Evolutionary conservation across 2,888 invertebrate species (phyloP).

Genomic region (Pyrocoelia pectoralis): DNA sequence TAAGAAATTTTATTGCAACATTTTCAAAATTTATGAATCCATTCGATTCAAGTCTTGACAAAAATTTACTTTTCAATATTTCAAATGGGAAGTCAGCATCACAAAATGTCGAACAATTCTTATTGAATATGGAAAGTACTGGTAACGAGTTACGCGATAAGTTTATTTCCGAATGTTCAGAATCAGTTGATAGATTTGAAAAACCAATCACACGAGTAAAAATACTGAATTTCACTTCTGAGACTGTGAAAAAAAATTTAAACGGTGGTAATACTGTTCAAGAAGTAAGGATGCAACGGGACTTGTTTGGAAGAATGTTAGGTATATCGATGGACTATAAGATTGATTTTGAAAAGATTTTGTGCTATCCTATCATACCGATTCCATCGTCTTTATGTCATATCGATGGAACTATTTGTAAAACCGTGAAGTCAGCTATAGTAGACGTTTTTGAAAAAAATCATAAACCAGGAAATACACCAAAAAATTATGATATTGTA

Average conservation of each 20-base stretch:
- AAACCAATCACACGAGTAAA: background rate
- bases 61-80: background rate
- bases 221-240: background rate
- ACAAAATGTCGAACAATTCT: conserved; percentile 28
- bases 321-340: background rate
- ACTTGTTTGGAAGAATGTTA: background rate
- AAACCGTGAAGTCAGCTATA: background rate
- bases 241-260: background rate
- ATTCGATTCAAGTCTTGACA: background rate
- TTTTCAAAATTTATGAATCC: background rate
- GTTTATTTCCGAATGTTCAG: background rate
- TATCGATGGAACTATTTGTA: background rate
- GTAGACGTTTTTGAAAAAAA: background rate
- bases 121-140: conserved; percentile 27
- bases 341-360: background rate
- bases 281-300: background rate
- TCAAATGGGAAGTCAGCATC: conserved; percentile 29
- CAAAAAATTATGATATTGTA: background rate
- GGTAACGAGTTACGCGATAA: conserved; percentile 12
- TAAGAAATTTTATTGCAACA: background rate
- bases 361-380: background rate
- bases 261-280: background rate
- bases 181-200: conserved; percentile 30
- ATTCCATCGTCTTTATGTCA: background rate
- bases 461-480: background rate